Evolutionary conservation across 2,888 invertebrate genomes (phyloP), one percentile per base, ranked within the genome.

Genomic region (Ceraclea dissimilis): DNA sequence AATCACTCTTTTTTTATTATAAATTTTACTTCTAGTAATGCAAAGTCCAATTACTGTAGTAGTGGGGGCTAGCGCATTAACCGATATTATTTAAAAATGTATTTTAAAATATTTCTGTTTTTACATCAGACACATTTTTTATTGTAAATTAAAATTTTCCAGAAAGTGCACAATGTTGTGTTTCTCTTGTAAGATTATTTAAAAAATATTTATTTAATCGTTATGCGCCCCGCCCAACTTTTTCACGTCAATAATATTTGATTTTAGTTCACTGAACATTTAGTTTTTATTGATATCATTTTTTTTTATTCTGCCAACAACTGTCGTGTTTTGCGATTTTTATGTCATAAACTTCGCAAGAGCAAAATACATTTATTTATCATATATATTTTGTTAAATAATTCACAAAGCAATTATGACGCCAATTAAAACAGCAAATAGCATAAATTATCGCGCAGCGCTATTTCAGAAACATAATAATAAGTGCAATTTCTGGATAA

Each of bases 291-390:
- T 18, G 6, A 49, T n/a, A 49, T 34, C 18, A 26, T 31, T 47
- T 47, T 53, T 22, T 47, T 47, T 53, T 59, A 57, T 54, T 57
- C 57, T 58, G 54, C 58, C 56, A 56, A 60, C 60, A 60, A 58
- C 60, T 60, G 60, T 56, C 33, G 58, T 58, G 60, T 58, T 56
- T 58, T 52, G 20, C 19, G 19, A 17, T 19, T 21, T 10, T 17
- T n/a, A 21, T 43, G 53, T 46, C 5, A 50, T 33, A n/a, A 33
- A 33, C 13, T 33, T 16, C 18, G 21, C 26, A 21, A n/a, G 6
- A 49, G 26, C 49, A 49, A 49, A 49, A 19, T 6, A 16, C 2
- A 47, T 47, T 16, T 5, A 43, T 6, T 43, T 13, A 43, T 6
- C n/a, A n/a, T 17, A 43, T 16, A 6, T 5, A 43, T 16, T 43